phyloP scores from a whole-genome alignment of 2,797 vertebrate genomes.

The Anguilla megastoma region DNA sequence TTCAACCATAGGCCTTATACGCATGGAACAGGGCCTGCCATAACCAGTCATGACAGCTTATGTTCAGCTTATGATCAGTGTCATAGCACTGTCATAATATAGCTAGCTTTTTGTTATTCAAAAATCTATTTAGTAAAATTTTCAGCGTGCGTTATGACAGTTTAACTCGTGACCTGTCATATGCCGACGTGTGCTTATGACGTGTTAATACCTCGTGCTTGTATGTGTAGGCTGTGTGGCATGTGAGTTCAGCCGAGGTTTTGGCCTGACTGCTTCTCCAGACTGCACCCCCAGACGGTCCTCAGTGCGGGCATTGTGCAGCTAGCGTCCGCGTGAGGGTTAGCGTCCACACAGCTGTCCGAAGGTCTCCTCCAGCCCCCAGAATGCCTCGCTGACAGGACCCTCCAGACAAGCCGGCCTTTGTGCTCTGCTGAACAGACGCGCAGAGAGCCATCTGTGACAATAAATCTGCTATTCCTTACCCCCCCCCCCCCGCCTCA shows the following conservation, averaged over 20 bases:
- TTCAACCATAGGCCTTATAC: too few relatives aligned
- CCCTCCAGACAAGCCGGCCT: slow-evolving; percentile 48
- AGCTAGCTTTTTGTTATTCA: too few relatives aligned
- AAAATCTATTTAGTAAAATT: neutral
- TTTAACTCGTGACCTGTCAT: neutral
- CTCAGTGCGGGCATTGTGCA: neutral
- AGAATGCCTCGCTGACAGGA: slow-evolving; percentile 11
- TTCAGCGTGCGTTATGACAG: neutral
- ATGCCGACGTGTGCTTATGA: neutral
- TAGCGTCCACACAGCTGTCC: slow-evolving; percentile 1
- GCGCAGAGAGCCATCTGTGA: slow-evolving; percentile 40
- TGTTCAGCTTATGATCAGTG: too few relatives aligned
- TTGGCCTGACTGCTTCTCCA: neutral
- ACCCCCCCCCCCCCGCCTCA: slow-evolving; percentile 53
- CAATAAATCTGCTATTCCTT: slow-evolving; percentile 55
- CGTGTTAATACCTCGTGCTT: neutral
- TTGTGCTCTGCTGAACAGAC: slow-evolving; percentile 47
- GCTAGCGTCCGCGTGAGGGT: neutral
- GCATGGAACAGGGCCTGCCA: too few relatives aligned
- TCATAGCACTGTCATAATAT: too few relatives aligned
- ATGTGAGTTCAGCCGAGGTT: neutral
- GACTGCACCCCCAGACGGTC: neutral
- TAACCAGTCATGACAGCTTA: too few relatives aligned
- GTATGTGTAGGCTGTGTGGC: neutral
- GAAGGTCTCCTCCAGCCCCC: slow-evolving; percentile 21